Conservation (phyloP, 2,113 vertebrate genomes). For the Nannospalax galili region DNA sequence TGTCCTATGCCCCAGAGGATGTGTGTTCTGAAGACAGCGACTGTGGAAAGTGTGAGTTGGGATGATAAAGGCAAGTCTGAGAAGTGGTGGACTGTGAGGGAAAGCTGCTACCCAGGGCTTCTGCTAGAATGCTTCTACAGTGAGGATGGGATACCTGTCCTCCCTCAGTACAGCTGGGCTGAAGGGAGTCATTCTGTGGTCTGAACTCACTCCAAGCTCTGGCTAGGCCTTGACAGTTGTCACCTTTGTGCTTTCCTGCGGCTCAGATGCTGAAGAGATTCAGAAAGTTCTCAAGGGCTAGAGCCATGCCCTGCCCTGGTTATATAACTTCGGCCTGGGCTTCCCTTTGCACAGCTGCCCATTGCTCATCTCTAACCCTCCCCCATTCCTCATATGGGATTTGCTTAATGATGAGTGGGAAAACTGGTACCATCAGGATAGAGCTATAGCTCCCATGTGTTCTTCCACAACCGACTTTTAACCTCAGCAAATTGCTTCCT, state of each 20-base stretch:
- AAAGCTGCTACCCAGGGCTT: not conserved
- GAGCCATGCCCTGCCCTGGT: not conserved
- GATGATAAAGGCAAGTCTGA: not conserved
- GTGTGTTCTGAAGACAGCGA: not conserved
- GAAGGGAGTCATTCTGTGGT: not conserved
- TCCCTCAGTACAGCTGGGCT: not conserved
- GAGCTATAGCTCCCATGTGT: not conserved
- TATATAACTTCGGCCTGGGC: not conserved
- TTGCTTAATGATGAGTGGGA: not conserved
- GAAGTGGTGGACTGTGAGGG: not conserved
- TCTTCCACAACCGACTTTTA: not conserved
- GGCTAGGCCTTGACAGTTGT: not conserved
- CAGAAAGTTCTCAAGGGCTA: not conserved
- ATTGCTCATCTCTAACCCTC: not conserved
- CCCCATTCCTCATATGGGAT: not conserved
- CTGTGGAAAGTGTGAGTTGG: no score
- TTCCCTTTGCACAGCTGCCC: not conserved
- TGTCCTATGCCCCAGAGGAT: not conserved
- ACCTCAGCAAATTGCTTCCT: not conserved
- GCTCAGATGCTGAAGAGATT: not conserved
- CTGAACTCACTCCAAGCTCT: not conserved
- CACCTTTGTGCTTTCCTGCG: not conserved
- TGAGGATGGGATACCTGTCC: not conserved
- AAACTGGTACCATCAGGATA: rapidly evolving
- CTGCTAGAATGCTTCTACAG: not conserved